Percentiles rank a stretch among this genome's conserved stretches.
Evolutionary conservation across 2,888 invertebrate species (phyloP).

Genomic region (Cheilosia scutellata): DNA sequence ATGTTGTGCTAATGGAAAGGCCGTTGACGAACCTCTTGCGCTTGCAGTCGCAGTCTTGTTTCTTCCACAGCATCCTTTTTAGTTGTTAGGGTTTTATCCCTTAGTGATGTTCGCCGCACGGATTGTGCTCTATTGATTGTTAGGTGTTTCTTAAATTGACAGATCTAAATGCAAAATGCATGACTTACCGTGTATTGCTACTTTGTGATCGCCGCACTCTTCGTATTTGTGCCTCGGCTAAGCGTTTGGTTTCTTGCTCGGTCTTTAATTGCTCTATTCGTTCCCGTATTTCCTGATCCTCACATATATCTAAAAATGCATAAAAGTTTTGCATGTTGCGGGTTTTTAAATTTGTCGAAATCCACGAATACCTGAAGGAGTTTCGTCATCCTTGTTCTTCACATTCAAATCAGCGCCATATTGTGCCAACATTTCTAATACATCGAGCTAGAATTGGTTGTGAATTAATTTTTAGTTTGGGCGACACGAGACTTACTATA

Average conservation of each 20-base stretch:
- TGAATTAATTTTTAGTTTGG: neutral
- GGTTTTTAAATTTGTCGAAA: constrained; percentile 1
- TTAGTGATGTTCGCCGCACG: constrained; percentile 95
- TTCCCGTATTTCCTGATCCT: constrained; percentile 96
- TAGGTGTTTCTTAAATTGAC: neutral
- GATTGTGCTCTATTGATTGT: constrained; percentile 90
- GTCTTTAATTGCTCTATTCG: constrained; percentile 94
- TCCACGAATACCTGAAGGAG: constrained; percentile 91
- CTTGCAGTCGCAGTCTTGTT: constrained; percentile 89
- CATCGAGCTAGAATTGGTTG: constrained; percentile 90
- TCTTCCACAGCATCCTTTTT: constrained; percentile 98
- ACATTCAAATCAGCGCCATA: constrained; percentile 99
- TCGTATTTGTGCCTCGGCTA: constrained; percentile 85
- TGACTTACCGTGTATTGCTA: constrained; percentile 86
- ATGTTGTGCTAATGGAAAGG: neutral
- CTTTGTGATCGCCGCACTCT: constrained; percentile 90
- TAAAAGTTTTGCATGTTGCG: neutral
- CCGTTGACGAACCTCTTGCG: constrained; percentile 85
- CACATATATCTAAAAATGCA: constrained; percentile 92
- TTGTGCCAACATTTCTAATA: constrained; percentile 97
- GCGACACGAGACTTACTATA: neutral
- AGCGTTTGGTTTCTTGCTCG: constrained; percentile 93
- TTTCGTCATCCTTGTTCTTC: constrained; percentile 98
- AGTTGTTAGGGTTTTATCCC: constrained; percentile 96
- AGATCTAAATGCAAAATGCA: neutral